Evolutionary conservation across 2,113 vertebrate genomes (phyloP), one percentile per base, ranked within the genome.

Genomic region (Otus sunia): DNA sequence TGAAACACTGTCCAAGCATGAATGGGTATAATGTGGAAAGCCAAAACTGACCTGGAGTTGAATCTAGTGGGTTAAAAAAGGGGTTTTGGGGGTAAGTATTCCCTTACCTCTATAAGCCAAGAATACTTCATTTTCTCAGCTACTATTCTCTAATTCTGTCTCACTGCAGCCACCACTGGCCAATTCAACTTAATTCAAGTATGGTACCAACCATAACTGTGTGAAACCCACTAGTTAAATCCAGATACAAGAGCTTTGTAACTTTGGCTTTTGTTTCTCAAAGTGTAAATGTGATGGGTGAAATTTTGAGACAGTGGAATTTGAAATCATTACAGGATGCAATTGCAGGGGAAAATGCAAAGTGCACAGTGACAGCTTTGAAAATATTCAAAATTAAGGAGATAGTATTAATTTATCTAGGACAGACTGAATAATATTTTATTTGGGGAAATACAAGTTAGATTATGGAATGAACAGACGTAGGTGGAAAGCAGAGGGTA

Each of bases 291-390:
- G 45, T 96, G 92, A 96, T 91, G 23, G 23, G 92, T 94, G 87
- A 88, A 92, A 97, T 93, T 96, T 87, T 84, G 91, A 89, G 93
- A 86, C 93, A 96, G 96, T 93, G 60, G 59, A 82, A 76, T 95
- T 68, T 94, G 88, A 96, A 97, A 87, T 95, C 92, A 96, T 95
- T 93, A 94, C 59, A 86, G 90, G 62, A 97, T 92, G 75, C 84
- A 95, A 82, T 73, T 97, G 49, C 77, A 66, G 64, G 76, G 89
- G 52, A 75, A 94, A 97, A 95, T 47, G 66, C 79, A 74, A 96
- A 97, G 39, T 85, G 21, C 52, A 66, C 86, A 89, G 71, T 78
- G 73, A 97, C 82, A 88, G 58, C 34, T 92, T 94, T 86, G 86
- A 96, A 96, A 96, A 87, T 96, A 88, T 91, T 97, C 73, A 87